phyloP scores from a whole-genome alignment of 1,140 invertebrate species.

The Ganaspis sp. region DNA sequence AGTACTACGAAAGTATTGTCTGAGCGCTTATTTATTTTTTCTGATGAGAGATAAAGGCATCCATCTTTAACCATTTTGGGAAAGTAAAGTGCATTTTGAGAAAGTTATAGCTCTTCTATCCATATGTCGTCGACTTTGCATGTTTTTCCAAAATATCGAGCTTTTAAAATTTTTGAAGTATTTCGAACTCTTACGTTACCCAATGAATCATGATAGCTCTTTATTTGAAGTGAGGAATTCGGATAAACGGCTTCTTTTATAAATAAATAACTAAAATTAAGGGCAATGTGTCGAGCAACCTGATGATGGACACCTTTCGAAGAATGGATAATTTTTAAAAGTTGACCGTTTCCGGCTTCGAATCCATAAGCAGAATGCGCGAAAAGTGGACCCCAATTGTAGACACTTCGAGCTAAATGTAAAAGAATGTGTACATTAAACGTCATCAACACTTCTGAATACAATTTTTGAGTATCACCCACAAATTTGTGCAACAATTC shows the following conservation, averaged over 20 bases:
- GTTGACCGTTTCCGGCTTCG: conserved; percentile 41
- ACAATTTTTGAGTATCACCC: neutral
- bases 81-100: neutral
- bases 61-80: neutral
- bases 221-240: neutral
- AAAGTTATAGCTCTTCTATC: neutral
- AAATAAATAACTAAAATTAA: neutral
- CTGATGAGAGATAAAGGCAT: neutral
- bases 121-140: neutral
- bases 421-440: conserved; percentile 47
- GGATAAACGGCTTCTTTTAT: conserved; percentile 10
- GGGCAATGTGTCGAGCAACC: conserved; percentile 26
- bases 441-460: conserved; percentile 32
- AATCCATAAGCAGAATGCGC: conserved; percentile 46
- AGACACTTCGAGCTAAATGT: conserved; percentile 42
- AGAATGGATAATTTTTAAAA: conserved; percentile 39
- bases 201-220: neutral
- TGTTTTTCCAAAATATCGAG: neutral
- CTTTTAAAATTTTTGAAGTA: neutral
- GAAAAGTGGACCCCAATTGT: conserved; percentile 42
- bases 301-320: conserved; percentile 20
- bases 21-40: neutral
- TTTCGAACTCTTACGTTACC: neutral
- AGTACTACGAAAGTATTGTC: neutral
- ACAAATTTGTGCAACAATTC: conserved; percentile 30